Evolutionary conservation across 30 jellyfish, hydroid and myxozoan genomes (phyloP).

Genomic region (Catostylus mosaicus): DNA sequence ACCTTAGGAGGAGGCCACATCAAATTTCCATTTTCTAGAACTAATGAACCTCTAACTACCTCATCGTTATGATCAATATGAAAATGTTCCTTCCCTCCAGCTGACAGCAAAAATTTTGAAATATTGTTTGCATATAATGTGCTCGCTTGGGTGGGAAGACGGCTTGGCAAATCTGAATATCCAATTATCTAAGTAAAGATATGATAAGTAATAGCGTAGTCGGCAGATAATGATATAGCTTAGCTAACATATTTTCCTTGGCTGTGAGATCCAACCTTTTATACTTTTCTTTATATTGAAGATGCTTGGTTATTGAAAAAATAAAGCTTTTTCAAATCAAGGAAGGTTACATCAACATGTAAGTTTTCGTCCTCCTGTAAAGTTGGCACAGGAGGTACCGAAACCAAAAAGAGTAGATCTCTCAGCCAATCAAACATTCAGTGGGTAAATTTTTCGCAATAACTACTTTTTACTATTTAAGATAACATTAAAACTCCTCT

Average conservation of each 20-base stretch:
- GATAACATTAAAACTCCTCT: no score
- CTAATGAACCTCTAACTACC: slow-evolving; percentile 86
- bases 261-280: no score
- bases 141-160: slow-evolving; percentile 95
- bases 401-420: no score
- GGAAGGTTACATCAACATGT: no score
- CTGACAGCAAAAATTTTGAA: slow-evolving; percentile 88
- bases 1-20: slow-evolving; percentile 96
- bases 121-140: slow-evolving; percentile 89
- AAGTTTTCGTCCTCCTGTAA: no score
- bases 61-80: slow-evolving; percentile 83
- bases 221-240: neutral
- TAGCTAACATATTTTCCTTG: neutral
- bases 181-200: slow-evolving; percentile 71
- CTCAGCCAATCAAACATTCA: no score
- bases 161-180: slow-evolving; percentile 93
- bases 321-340: no score
- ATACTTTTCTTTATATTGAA: no score
- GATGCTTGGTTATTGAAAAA: no score
- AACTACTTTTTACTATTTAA: no score
- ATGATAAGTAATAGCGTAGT: neutral
- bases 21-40: slow-evolving; percentile 79
- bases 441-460: no score
- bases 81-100: slow-evolving; percentile 93
- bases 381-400: no score